Conservation (phyloP, 1,140 invertebrate genomes). For the Mya arenaria region DNA sequence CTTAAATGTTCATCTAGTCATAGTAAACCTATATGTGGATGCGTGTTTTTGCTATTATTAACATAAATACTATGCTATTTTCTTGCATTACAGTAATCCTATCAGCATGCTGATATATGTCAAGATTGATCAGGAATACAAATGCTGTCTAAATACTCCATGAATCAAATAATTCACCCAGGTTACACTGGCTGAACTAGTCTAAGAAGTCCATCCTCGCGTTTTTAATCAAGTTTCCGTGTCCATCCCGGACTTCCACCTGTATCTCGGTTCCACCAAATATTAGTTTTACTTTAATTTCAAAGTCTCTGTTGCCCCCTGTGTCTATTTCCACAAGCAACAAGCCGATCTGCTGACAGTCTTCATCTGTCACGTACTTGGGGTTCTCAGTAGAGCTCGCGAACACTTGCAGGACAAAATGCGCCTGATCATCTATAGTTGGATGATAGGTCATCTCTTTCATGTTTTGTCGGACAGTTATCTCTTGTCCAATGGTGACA, state of each 20-base stretch:
- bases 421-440: slow-evolving; percentile 5
- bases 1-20: no score
- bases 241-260: slow-evolving; percentile 40
- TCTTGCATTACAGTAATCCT: no score
- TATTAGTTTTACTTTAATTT: slow-evolving; percentile 24
- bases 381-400: slow-evolving; percentile 38
- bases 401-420: slow-evolving; percentile 57
- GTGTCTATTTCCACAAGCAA: slow-evolving; percentile 37
- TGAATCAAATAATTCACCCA: no score
- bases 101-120: no score
- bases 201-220: slow-evolving; percentile 26
- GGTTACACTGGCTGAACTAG: no score
- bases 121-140: no score
- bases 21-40: no score
- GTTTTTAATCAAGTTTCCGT: background rate
- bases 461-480: slow-evolving; percentile 25
- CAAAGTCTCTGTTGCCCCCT: background rate
- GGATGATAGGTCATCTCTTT: slow-evolving; percentile 56
- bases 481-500: slow-evolving; percentile 52
- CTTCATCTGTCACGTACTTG: slow-evolving; percentile 36
- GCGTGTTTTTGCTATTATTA: no score
- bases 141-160: no score
- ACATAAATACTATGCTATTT: no score
- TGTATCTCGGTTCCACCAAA: slow-evolving; percentile 57
- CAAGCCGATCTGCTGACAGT: slow-evolving; percentile 30